Conservation (phyloP, 1,140 invertebrate species). For the Cydia fagiglandana region DNA sequence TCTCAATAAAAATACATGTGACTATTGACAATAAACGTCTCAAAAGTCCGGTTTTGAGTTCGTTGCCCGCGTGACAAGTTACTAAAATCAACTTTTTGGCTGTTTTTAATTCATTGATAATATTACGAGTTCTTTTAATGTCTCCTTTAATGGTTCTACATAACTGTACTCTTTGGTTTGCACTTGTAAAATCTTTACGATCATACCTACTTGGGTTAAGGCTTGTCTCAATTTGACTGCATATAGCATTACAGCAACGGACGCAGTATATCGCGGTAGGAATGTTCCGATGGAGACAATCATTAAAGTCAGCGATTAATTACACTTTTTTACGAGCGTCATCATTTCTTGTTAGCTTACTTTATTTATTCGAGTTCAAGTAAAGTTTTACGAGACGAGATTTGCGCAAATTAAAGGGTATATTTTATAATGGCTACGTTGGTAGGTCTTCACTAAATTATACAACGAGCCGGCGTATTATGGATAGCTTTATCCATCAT, state of each 20-base stretch:
- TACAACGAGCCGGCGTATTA: too few species aligned
- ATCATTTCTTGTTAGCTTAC: neutral
- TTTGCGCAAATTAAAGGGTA: too few species aligned
- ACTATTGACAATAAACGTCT: constrained; percentile 25
- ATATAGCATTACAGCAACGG: too few species aligned
- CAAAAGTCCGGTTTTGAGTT: constrained; percentile 13
- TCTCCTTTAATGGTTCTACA: constrained; percentile 21
- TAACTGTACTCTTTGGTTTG: constrained; percentile 3
- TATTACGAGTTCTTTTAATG: constrained; percentile 22
- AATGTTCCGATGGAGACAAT: neutral
- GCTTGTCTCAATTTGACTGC: neutral
- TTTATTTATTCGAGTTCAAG: neutral
- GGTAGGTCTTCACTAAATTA: too few species aligned
- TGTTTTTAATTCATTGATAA: constrained; percentile 28
- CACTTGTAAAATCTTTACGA: constrained; percentile 5
- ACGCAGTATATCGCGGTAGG: too few species aligned
- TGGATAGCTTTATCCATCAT: too few species aligned
- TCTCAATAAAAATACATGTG: constrained; percentile 26
- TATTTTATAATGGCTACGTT: too few species aligned
- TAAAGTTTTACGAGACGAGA: neutral
- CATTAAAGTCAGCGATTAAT: neutral
- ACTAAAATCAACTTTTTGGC: constrained; percentile 23
- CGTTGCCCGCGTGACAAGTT: constrained; percentile 12
- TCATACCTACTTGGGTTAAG: neutral
- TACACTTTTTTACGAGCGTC: neutral